Conservation (phyloP, 2,797 vertebrate species). For the Delichon dasypus region DNA sequence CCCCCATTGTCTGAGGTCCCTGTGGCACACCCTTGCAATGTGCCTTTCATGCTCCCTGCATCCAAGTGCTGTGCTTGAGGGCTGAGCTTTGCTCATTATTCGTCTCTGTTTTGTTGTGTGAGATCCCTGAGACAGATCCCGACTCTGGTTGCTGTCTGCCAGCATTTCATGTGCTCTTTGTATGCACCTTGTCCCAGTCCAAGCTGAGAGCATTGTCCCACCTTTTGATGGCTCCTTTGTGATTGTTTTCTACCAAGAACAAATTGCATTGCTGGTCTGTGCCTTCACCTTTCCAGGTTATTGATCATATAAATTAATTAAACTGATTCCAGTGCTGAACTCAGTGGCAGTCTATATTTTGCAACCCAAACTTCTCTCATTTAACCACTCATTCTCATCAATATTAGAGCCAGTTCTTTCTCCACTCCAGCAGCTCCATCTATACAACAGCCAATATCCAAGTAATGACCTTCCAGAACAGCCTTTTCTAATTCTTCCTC, state of each 20-base stretch:
- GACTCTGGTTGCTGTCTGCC: background rate
- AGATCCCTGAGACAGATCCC: background rate
- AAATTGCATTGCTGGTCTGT: background rate
- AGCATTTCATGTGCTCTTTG: background rate
- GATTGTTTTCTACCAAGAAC: background rate
- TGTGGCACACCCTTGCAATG: background rate
- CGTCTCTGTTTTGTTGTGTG: background rate
- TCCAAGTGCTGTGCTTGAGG: background rate
- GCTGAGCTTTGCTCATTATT: background rate
- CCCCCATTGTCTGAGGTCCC: background rate
- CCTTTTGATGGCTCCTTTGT: background rate
- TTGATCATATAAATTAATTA: constrained; percentile 68
- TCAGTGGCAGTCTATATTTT: constrained; percentile 27
- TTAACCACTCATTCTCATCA: constrained; percentile 41
- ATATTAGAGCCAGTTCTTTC: constrained; percentile 45
- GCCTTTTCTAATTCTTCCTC: background rate
- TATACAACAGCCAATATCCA: constrained; percentile 37
- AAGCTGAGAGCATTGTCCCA: background rate
- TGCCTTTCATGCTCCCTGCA: background rate
- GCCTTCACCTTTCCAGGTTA: constrained; percentile 44
- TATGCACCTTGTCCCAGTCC: fast-evolving
- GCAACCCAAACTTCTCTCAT: constrained; percentile 54
- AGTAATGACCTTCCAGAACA: constrained; percentile 23
- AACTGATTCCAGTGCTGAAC: constrained; percentile 60
- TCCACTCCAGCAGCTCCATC: constrained; percentile 13